Evolutionary conservation across 2,888 invertebrate species (phyloP), one percentile per base, ranked within the genome.

Genomic region (Nomada flava): DNA sequence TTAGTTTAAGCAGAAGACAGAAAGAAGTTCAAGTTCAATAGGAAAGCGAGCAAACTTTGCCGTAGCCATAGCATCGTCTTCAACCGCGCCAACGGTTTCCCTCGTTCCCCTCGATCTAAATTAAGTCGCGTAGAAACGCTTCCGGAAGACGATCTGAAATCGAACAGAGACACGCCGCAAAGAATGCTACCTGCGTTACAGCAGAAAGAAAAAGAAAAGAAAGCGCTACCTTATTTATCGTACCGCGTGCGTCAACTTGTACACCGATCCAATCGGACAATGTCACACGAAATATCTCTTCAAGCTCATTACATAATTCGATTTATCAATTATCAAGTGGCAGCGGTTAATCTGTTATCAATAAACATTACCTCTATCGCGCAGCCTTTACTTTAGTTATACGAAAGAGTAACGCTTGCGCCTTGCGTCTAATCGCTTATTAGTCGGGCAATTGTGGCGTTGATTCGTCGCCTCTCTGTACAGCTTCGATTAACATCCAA

Each of bases 111-210:
- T 59, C 59, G 59, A 70, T 60, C 29, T 23, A 59, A 59, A 70
- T 70, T 60, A 70, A 70, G 29, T 60, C 44, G n/a, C 47, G 70
- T 15, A 10, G 59, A 15, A n/a, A 70, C 59, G 42, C 11, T 57
- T 26, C 44, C 26, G n/a, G 18, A 69, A 7, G 44, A n/a, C 29
- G 29, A 70, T 70, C 47, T 15, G 20, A 11, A 70, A 70, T 69
- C 55, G 59, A 20, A 29, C n/a, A 29, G 23, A 18, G 26, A 70
- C 47, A 13, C 29, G 29, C 29, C 10, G 7, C 44, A 15, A n/a
- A 47, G 29, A 20, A 50, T 18, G 20, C 26, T 20, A 47, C n/a
- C 26, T 44, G 18, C 20, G 7, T 4, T 53, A 18, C 20, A 53
- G 18, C n/a, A n/a, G 18, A 53, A n/a, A 53, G 7, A 7, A 36